Evolutionary conservation across 2,888 invertebrate genomes (phyloP).

Genomic region (Osedax fenrisi): DNA sequence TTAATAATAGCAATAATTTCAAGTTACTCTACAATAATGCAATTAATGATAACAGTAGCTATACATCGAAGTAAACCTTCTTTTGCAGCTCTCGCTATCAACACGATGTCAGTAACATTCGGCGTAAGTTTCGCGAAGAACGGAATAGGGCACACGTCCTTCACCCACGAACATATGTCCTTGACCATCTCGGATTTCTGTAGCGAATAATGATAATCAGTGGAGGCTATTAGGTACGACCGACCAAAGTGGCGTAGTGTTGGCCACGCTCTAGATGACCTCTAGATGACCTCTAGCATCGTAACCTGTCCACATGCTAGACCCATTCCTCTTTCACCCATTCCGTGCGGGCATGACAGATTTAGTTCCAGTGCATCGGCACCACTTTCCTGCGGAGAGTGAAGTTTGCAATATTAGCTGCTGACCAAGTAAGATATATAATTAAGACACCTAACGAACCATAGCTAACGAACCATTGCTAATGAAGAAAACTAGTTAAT

Average conservation of each 20-base stretch:
- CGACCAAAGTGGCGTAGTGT: too few species aligned
- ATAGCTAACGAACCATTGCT: too few species aligned
- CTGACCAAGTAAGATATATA: too few species aligned
- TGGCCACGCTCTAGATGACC: too few species aligned
- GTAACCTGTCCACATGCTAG: slow-evolving; percentile 88
- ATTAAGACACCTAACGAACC: too few species aligned
- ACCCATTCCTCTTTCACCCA: slow-evolving; percentile 97
- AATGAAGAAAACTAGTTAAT: too few species aligned
- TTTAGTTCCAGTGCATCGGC: slow-evolving; percentile 90
- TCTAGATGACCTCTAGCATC: too few species aligned
- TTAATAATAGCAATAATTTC: too few species aligned
- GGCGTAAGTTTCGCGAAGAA: slow-evolving; percentile 95
- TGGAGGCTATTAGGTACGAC: not conserved
- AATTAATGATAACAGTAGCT: too few species aligned
- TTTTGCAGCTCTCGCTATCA: slow-evolving; percentile 76
- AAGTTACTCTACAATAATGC: too few species aligned
- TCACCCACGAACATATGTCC: slow-evolving; percentile 81
- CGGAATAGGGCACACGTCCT: slow-evolving; percentile 72
- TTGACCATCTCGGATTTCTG: slow-evolving; percentile 74
- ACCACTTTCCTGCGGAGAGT: slow-evolving; percentile 59
- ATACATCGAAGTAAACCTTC: slow-evolving; percentile 59
- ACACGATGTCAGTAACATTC: slow-evolving; percentile 83
- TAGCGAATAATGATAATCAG: not conserved
- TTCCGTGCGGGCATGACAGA: slow-evolving; percentile 93
- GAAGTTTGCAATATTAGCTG: too few species aligned